Base-by-base conservation (phyloP, 2,113 vertebrate genomes). In the Hyperoodon ampullatus region DNA sequence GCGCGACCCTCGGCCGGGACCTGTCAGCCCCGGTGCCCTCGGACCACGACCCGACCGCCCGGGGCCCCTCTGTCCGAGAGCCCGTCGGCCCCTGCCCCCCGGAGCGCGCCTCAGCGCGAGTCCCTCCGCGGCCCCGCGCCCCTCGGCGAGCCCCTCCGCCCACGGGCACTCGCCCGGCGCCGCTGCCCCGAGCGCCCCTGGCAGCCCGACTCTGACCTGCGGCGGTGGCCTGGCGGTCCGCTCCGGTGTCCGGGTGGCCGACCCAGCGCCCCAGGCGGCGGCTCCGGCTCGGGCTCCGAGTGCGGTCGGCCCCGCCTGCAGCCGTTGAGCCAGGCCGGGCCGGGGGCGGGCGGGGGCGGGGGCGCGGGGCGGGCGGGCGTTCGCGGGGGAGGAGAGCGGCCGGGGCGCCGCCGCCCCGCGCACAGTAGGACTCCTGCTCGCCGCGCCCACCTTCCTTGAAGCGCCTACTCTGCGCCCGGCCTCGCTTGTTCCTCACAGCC, bases 191-290 rank as follows among this genome's bases (percentile, higher is more conserved):
- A 66, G 55, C 33, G 44, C 63, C 61, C 66, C 63, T 12, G 44
- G 71, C 89, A 28, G 58, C 50, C 26, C 8, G 33, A 53, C 90
- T 65, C 97, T 97, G 97, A 96, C 97, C 97, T 92, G 94, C 30
- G 84, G 88, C 95, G 63, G 75, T 28, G 60, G 90, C 68, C 44
- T 19, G 94, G 72, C 78, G 87, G 87, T 81, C 65, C 28, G 61
- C 94, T 28, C 85, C 15, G 44, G 78, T 26, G 92, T 70, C 82
- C 53, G 23, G 16, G 65, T 19, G 58, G 94, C 92, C 28, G 70
- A 30, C 21, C 42, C 72, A 89, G 94, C 78, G 93, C 88, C 94
- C 92, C 68, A 60, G 80, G 93, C 95, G 74, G 89, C 83, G 33
- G 77, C 87, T 50, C 63, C 58, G 24, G 50, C 78, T 60, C 47